Conservation (phyloP, 2,113 vertebrate genomes). For the Bujurquina vittata region DNA sequence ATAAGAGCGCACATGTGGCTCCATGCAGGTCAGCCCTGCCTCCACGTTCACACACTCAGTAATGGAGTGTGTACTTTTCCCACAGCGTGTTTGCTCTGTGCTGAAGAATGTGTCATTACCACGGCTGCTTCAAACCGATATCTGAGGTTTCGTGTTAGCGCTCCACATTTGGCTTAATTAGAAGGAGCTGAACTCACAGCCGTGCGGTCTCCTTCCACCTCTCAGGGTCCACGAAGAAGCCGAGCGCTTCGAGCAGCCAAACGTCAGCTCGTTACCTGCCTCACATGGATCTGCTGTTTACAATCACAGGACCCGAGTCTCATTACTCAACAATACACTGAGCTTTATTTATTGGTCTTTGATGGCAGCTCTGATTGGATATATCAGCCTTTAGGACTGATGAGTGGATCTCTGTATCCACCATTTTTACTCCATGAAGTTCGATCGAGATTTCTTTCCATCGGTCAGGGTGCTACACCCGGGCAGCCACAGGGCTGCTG, state of each 20-base stretch:
- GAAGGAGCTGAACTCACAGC: not conserved
- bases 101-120: not conserved
- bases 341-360: accelerated
- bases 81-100: not conserved
- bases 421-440: not conserved
- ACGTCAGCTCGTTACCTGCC: not conserved
- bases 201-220: not conserved
- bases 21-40: not conserved
- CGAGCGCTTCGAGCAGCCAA: accelerated
- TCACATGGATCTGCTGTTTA: not conserved
- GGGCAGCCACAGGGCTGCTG: not conserved
- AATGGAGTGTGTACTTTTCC: not conserved
- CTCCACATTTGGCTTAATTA: not conserved
- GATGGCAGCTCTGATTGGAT: not conserved
- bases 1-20: not conserved
- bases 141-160: accelerated
- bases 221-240: not conserved
- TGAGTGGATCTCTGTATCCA: not conserved
- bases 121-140: not conserved
- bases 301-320: not conserved
- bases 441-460: not conserved
- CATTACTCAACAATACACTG: not conserved
- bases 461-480: not conserved
- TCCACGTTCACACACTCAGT: not conserved
- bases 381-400: not conserved